phyloP scores from a whole-genome alignment of 2,888 invertebrate species.

The Liodrosophila aerea region DNA sequence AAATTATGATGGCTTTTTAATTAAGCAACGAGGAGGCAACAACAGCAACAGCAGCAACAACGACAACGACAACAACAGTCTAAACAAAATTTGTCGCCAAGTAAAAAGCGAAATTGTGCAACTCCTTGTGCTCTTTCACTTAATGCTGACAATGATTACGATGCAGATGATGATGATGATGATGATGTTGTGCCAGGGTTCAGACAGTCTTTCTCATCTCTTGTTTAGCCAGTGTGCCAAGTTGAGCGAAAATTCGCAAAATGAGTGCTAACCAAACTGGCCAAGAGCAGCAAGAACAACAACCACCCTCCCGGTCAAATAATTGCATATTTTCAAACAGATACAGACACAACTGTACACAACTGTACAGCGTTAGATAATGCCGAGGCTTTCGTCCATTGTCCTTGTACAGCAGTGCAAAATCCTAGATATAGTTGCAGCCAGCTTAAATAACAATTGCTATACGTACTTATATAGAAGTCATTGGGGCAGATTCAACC shows the following conservation, averaged over 20 bases:
- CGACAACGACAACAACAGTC: slow-evolving; percentile 15
- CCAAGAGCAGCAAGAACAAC: slow-evolving; percentile 68
- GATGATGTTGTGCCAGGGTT: slow-evolving; percentile 25
- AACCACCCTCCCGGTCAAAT: slow-evolving; percentile 44
- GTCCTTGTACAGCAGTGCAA: slow-evolving; percentile 39
- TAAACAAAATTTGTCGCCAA: slow-evolving; percentile 55
- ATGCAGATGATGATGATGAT: slow-evolving; percentile 11
- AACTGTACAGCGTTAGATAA: slow-evolving; percentile 53
- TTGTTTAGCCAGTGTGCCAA: slow-evolving; percentile 64
- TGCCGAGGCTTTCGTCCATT: slow-evolving; percentile 25
- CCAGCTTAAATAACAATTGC: slow-evolving; percentile 34
- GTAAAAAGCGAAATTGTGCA: slow-evolving; percentile 50
- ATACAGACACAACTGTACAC: slow-evolving; percentile 22
- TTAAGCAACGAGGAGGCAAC: slow-evolving; percentile 64
- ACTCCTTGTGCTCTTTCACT: slow-evolving; percentile 21
- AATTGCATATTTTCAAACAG: slow-evolving; percentile 46
- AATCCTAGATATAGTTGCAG: slow-evolving; percentile 33
- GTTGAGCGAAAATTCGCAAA: slow-evolving; percentile 73
- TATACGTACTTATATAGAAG: slow-evolving; percentile 27
- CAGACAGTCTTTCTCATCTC: slow-evolving; percentile 59
- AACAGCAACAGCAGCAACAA: slow-evolving; percentile 30
- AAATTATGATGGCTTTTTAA: slow-evolving; percentile 76
- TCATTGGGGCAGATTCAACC: slow-evolving; percentile 33
- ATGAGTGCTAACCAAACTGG: slow-evolving; percentile 55
- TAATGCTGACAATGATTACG: slow-evolving; percentile 23